phyloP scores from a whole-genome alignment of 2,797 vertebrate species.

The Sebastes reedi region DNA sequence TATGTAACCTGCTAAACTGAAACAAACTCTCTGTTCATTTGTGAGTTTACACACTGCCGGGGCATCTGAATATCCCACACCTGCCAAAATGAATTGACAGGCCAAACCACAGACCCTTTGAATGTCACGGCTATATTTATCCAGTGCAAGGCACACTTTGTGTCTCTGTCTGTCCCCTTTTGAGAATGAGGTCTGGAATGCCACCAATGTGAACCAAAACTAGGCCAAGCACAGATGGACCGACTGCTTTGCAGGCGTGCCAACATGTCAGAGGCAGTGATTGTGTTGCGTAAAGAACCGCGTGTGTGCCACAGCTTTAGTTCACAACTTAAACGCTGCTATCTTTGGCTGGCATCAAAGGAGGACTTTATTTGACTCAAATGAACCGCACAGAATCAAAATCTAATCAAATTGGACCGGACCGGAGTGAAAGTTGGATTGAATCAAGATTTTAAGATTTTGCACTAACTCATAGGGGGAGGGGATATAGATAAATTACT shows the following conservation, averaged over 20 bases:
- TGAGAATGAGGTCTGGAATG: conserved; percentile 76
- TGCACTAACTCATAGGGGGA: background rate
- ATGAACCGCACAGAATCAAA: background rate
- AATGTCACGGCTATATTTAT: conserved; percentile 76
- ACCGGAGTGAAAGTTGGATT: background rate
- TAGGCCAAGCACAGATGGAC: conserved; percentile 75
- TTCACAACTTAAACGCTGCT: conserved; percentile 36
- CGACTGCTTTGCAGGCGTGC: conserved; percentile 51
- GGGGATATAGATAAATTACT: background rate
- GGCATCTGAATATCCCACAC: conserved; percentile 49
- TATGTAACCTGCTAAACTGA: conserved; percentile 16
- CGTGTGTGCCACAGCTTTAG: conserved; percentile 41
- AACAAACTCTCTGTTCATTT: conserved; percentile 46
- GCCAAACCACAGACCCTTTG: conserved; percentile 63
- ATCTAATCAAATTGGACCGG: background rate
- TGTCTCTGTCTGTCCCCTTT: conserved; percentile 70
- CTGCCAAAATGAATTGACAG: conserved; percentile 60
- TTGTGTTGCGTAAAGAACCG: conserved; percentile 61
- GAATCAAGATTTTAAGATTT: background rate
- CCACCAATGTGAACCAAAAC: conserved; percentile 67
- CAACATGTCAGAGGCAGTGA: conserved; percentile 61
- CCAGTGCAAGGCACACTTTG: conserved; percentile 54
- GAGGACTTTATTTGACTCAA: conserved; percentile 20
- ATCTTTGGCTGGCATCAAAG: conserved; percentile 45
- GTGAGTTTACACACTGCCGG: conserved; percentile 52